phyloP scores from a whole-genome alignment of 2,797 vertebrate species.

The Monodelphis domestica region DNA sequence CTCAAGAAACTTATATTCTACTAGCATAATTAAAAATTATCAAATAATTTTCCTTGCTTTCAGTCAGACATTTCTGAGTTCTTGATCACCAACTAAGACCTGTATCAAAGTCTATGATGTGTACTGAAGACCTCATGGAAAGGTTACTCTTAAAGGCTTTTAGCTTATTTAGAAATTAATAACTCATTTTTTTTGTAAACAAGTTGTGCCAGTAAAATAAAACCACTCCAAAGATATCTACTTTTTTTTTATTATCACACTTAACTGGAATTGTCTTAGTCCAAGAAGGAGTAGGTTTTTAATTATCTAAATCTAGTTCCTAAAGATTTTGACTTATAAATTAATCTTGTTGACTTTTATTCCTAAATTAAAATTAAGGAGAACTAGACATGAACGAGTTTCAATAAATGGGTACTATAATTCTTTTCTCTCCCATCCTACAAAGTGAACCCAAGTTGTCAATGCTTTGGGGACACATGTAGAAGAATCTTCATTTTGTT shows the following conservation, averaged over 20 bases:
- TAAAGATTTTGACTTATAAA: constrained; percentile 25
- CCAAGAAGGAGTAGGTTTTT: background rate
- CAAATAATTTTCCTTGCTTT: constrained; percentile 18
- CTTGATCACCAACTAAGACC: background rate
- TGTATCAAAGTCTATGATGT: constrained; percentile 10
- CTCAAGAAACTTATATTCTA: background rate
- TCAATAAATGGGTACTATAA: constrained; percentile 11
- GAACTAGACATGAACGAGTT: constrained; percentile 17
- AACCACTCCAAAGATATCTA: background rate
- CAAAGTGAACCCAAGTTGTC: background rate
- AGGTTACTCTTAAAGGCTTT: constrained; percentile 29
- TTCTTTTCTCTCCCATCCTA: background rate
- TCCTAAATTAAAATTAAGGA: constrained; percentile 9
- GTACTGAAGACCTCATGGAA: background rate
- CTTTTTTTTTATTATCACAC: background rate
- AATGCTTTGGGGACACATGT: constrained; percentile 14
- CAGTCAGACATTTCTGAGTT: constrained; percentile 15
- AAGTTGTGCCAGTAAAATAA: background rate
- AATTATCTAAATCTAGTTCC: background rate
- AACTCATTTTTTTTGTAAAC: background rate
- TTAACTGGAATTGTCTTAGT: background rate
- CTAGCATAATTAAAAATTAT: background rate
- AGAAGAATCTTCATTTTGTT: constrained; percentile 5
- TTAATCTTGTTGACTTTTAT: background rate
- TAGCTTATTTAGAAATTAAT: background rate